Evolutionary conservation across 2,113 vertebrate species (phyloP), one percentile per base, ranked within the genome.

Genomic region (Zosterops lateralis): DNA sequence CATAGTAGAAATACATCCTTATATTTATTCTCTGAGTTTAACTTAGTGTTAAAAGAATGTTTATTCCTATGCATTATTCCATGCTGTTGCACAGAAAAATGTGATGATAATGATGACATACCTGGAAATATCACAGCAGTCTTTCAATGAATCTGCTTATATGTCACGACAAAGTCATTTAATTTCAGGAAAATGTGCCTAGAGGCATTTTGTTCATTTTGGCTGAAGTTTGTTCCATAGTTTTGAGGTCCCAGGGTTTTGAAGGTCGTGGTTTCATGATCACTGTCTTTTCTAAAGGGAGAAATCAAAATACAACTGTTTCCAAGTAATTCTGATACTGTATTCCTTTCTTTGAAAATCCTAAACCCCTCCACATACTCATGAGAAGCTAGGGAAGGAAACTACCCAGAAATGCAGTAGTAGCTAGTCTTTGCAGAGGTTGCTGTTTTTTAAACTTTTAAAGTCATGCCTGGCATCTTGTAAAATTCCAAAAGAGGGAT

Each of bases 121-220:
- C 83, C 62, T 95, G 64, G 26, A 96, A 96, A 91, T 56, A 32
- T 40, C 92, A 50, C 18, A 53, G 34, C 19, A 83, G 6, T 90
- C 42, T 91, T 73, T 71, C 75, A 96, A 65, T 81, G 92, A 77
- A 93, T 93, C 47, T 91, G 24, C 54, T 86, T 90, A 25, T 47
- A 77, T 57, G 48, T 62, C 53, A 70, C 18, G 40, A 77, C 11
- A 61, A 28, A 72, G 25, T 62, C 5, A 81, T 76, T 84, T 51
- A 22, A 67, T 92, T 94, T 87, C 72, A 91, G 91, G n/a, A 4
- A 84, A 89, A 82, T 74, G 10, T 74, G 12, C 61, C 82, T 76
- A 20, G 58, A 66, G 81, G 29, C 2, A 7, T 82, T 78, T 44
- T 36, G 29, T 92, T 50, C 12, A 17, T 51, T 54, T 91, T 62